Evolutionary conservation across 2,113 vertebrate species (phyloP).

Genomic region (Mus musculus): GRCm39 chrY:85787501-85788000

Average conservation of each 20-base stretch:
- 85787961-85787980: too few species aligned
- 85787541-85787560: slow-evolving; percentile 38
- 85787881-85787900: not conserved
- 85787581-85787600: slow-evolving; percentile 30
- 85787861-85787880: slow-evolving; percentile 34
- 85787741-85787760: not conserved
- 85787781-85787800: slow-evolving; percentile 19
- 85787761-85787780: slow-evolving; percentile 30
- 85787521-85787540: slow-evolving; percentile 34
- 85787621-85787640: not conserved
- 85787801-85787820: not conserved
- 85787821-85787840: not conserved
- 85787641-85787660: slow-evolving; percentile 5
- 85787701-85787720: not conserved
- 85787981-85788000: too few species aligned
- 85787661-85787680: slow-evolving; percentile 29
- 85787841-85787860: not conserved
- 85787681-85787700: not conserved
- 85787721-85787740: slow-evolving; percentile 33
- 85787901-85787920: not conserved
- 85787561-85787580: slow-evolving; percentile 12
- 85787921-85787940: too few species aligned
- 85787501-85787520: slow-evolving; percentile 40
- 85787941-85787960: too few species aligned
- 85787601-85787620: slow-evolving; percentile 29